Base-by-base conservation (phyloP, 2,888 invertebrate genomes). In the Polia nebulosa region DNA sequence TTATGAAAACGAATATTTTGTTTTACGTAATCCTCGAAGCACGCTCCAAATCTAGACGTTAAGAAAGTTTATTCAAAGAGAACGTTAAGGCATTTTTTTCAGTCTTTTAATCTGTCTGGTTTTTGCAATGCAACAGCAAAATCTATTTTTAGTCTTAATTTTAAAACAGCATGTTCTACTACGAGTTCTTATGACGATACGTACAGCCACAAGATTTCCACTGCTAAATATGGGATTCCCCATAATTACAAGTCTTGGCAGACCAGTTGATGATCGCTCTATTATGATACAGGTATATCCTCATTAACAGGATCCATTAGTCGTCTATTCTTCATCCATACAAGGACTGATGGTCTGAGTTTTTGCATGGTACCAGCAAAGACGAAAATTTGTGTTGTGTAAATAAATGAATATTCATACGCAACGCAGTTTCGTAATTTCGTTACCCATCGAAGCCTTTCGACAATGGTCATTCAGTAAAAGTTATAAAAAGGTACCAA, bases 1-100 rank as follows among this genome's bases (percentile, higher is more conserved):
- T 69, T 73, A 71, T 53, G 59, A 71, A 73, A 71, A 32, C 61
- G 34, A 49, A 57, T 60, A 72, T 72, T 65, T 49, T 45, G 47
- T 60, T 69, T 74, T 76, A 76, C 65, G 73, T 66, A 76, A 72
- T 58, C 29, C n/a, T 52, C 39, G 11, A 36, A 62, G 13, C 25
- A 29, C 39, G 29, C 39, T 34, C 27, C 32, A 36, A 58, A 63
- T 77, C 44, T 60, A 61, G 52, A 44, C 57, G 13, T 59, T 57
- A 66, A 44, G 61, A 78, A 78, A 78, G 62, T 77, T 53, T 29
- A 49, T 51, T 25, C 32, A 49, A 49, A 59, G 49, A 51, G 45
- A 63, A 44, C 44, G 63, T 47, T 49, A 29, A 22, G 4, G 29
- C 53, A n/a, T n/a, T 59, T 20, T 51, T 53, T 63, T 45, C 17